Evolutionary conservation across 2,888 invertebrate genomes (phyloP), one percentile per base, ranked within the genome.

Genomic region (Eupithecia centaureata): DNA sequence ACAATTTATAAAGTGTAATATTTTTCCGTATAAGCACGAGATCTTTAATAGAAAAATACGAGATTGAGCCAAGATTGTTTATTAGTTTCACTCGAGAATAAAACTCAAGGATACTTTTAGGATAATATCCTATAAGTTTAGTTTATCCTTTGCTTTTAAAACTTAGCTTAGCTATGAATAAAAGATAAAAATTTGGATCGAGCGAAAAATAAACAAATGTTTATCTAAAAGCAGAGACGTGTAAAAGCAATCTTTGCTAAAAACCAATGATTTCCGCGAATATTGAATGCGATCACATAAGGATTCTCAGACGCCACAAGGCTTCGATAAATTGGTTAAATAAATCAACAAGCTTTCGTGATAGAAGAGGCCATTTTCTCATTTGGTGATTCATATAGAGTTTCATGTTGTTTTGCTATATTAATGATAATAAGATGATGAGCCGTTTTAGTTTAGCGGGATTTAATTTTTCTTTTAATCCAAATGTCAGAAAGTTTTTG

Each of bases 261-360:
- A 2, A 59, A 54, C 54, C 27, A 67, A 63, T 61, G 60, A 57
- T 61, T 63, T 59, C 28, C 5, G 30, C 58, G 28, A 67, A 60
- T 35, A 33, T 22, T 38, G 10, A 65, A 65, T 61, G 30, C 58
- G 38, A 58, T 30, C 38, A 38, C 27, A 28, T 59, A 68, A 51
- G 61, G 56, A 38, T 64, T 68, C 35, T 35, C 51, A 28, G 52
- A 67, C 58, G 52, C 30, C 57, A 27, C 38, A 59, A 12, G 68
- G 64, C 64, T 68, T 62, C 61, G 58, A 65, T 65, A 61, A 62
- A 68, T 68, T 68, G 58, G 61, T 18, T 42, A 15, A 38, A 65
- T 68, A 61, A 58, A 68, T 68, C 58, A 27, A 35, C 54, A 51
- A 42, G 59, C 60, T 47, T 57, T 54, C 63, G 60, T 60, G 47